Evolutionary conservation across 2,113 vertebrate species (phyloP).

Genomic region (Protomyctophum bolini): DNA sequence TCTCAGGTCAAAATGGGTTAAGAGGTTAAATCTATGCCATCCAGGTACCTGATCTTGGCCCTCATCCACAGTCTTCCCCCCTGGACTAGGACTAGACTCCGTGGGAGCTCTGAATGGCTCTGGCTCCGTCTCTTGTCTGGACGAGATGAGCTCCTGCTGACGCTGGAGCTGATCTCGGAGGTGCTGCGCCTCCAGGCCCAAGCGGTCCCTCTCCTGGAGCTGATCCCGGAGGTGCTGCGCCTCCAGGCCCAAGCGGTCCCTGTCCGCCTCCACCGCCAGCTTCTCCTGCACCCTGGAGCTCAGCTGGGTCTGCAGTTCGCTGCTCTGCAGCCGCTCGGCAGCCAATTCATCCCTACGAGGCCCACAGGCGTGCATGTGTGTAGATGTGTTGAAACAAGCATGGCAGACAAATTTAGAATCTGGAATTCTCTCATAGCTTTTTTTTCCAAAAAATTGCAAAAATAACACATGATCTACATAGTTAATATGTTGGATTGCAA

Average conservation of each 20-base stretch:
- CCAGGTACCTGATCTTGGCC: constrained; percentile 76
- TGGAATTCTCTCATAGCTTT: too few species aligned
- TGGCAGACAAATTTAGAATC: too few species aligned
- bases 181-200: constrained; percentile 64
- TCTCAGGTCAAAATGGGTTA: too few species aligned
- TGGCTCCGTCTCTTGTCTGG: constrained; percentile 36
- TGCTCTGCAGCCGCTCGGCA: constrained; percentile 68
- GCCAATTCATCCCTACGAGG: constrained; percentile 67
- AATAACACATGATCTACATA: too few species aligned
- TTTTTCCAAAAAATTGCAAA: too few species aligned
- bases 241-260: constrained; percentile 71
- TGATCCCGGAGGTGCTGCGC: constrained; percentile 14
- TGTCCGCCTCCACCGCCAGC: constrained; percentile 71
- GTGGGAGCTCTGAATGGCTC: background rate
- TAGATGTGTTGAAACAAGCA: too few species aligned
- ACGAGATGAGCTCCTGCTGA: constrained; percentile 54
- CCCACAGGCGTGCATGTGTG: constrained; percentile 19
- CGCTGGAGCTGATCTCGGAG: constrained; percentile 61
- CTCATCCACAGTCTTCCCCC: constrained; percentile 61
- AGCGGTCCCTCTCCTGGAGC: constrained; percentile 65
- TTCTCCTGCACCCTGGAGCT: constrained; percentile 75
- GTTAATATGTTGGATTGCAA: too few species aligned
- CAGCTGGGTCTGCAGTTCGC: constrained; percentile 79
- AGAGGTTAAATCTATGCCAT: background rate
- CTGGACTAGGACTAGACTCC: constrained; percentile 43